Evolutionary conservation across 2,888 invertebrate species (phyloP).

Genomic region (Mechanitis messenoides): DNA sequence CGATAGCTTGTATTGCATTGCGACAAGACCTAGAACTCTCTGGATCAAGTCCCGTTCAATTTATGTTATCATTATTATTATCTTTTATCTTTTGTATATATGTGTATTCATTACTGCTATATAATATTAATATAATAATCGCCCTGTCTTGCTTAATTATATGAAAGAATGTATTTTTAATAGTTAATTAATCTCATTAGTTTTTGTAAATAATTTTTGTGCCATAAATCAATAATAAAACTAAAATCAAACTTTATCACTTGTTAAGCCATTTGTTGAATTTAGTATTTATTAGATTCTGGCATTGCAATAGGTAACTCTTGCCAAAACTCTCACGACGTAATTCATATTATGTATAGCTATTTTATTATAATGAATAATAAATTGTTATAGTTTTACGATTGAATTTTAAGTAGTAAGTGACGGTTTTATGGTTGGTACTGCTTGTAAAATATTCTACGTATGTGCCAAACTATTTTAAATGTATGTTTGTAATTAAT

Average conservation of each 20-base stretch:
- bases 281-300: conserved; percentile 36
- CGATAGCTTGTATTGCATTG: too few species aligned
- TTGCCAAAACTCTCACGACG: conserved; percentile 38
- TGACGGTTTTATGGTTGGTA: conserved; percentile 15
- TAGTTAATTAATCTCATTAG: not conserved
- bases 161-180: too few species aligned
- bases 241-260: conserved; percentile 7
- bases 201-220: not conserved
- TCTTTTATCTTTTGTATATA: too few species aligned
- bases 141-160: too few species aligned
- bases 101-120: too few species aligned
- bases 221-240: not conserved
- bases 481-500: not conserved
- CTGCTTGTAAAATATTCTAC: conserved; percentile 12
- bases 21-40: too few species aligned
- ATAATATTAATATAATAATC: too few species aligned
- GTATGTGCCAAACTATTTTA: conserved; percentile 13
- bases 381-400: conserved; percentile 24
- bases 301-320: conserved; percentile 30
- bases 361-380: conserved; percentile 27
- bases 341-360: conserved; percentile 29
- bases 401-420: conserved; percentile 21
- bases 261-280: conserved; percentile 16
- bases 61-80: too few species aligned
- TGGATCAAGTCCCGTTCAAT: too few species aligned